Evolutionary conservation across 2,888 invertebrate species (phyloP).

Genomic region (Drosophila parthenogenetica): DNA sequence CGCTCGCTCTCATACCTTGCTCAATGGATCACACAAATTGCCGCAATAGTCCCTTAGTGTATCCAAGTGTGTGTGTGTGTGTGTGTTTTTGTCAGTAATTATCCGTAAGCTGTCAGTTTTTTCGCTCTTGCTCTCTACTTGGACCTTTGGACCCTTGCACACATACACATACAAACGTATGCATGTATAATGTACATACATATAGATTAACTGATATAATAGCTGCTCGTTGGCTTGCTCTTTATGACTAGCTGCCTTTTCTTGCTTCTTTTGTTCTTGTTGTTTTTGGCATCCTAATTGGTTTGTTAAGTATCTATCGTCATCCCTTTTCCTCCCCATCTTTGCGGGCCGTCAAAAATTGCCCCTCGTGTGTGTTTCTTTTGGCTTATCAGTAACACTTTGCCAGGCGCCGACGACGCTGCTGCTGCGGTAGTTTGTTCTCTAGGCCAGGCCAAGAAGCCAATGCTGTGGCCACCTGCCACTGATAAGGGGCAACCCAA

Average conservation of each 20-base stretch:
- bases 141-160: conserved; percentile 19
- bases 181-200: conserved; percentile 26
- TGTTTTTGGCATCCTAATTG: conserved; percentile 76
- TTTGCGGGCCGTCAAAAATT: conserved; percentile 47
- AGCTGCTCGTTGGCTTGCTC: conserved; percentile 41
- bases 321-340: conserved; percentile 13
- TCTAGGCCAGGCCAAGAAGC: conserved; percentile 52
- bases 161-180: conserved; percentile 1
- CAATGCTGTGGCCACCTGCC: conserved; percentile 46
- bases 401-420: conserved; percentile 48
- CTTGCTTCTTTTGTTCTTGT: conserved; percentile 14
- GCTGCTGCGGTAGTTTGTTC: conserved; percentile 46
- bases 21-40: conserved; percentile 78
- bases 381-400: conserved; percentile 67
- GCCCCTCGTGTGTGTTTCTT: conserved; percentile 42
- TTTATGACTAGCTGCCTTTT: conserved; percentile 71
- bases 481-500: conserved; percentile 57
- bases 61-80: not conserved
- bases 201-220: conserved; percentile 61
- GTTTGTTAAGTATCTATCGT: conserved; percentile 72
- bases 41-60: conserved; percentile 49
- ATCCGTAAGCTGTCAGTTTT: conserved; percentile 81
- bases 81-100: conserved; percentile 70
- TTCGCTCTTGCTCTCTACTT: conserved; percentile 61
- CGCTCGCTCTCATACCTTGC: conserved; percentile 48